Evolutionary conservation across 1,140 invertebrate species (phyloP).

Genomic region (Xylocopa sonorina): DNA sequence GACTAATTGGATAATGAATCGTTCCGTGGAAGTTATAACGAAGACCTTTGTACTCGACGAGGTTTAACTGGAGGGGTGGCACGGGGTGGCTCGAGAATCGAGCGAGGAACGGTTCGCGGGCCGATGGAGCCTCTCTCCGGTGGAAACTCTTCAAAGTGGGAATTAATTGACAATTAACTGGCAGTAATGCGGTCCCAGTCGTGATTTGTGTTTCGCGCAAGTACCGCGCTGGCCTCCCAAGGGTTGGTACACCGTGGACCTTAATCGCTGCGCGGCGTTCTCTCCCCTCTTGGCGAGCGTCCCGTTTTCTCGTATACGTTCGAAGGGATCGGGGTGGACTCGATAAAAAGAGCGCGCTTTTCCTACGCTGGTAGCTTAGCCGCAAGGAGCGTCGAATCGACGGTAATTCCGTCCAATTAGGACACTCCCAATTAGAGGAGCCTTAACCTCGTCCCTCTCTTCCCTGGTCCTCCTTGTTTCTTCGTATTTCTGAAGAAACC

Average conservation of each 20-base stretch:
- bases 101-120: neutral
- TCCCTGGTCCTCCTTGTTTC: conserved; percentile 30
- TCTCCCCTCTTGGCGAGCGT: conserved; percentile 39
- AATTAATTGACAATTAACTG: conserved; percentile 66
- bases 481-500: conserved; percentile 12
- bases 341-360: conserved; percentile 64
- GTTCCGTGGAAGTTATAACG: conserved; percentile 20
- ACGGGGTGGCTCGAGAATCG: neutral
- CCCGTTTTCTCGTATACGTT: conserved; percentile 58
- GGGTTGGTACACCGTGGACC: conserved; percentile 25
- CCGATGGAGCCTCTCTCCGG: neutral
- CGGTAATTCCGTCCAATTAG: conserved; percentile 72
- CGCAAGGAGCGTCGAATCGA: conserved; percentile 64
- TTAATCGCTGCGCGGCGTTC: conserved; percentile 45
- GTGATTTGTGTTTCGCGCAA: conserved; percentile 46
- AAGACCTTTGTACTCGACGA: conserved; percentile 4
- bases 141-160: conserved; percentile 46
- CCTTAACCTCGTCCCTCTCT: conserved; percentile 52
- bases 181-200: conserved; percentile 41
- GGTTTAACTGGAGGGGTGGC: too few relatives aligned
- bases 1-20: conserved; percentile 42
- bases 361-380: conserved; percentile 54
- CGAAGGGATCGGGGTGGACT: conserved; percentile 53
- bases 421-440: conserved; percentile 72
- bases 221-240: conserved; percentile 12